Evolutionary conservation across 2,888 invertebrate species (phyloP).

Genomic region (Scelioninae gen. 2): DNA sequence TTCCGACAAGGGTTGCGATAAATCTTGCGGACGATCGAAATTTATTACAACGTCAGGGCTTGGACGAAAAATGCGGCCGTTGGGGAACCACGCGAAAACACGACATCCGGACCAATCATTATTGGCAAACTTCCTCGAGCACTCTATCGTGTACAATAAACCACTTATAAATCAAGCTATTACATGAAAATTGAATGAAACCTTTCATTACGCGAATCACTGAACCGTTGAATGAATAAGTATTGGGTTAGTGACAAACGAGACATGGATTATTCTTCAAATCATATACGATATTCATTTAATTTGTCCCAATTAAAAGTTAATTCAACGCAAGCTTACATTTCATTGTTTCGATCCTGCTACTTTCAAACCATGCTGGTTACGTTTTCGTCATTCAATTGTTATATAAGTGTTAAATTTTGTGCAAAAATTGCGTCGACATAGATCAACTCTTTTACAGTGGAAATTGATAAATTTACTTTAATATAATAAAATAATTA

Average conservation of each 20-base stretch:
- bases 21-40: constrained; percentile 63
- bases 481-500: too few relatives aligned
- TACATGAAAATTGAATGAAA: constrained; percentile 53
- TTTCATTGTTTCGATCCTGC: too few relatives aligned
- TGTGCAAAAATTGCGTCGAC: too few relatives aligned
- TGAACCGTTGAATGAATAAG: constrained; percentile 52
- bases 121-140: constrained; percentile 48
- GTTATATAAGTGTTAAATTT: too few relatives aligned
- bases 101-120: constrained; percentile 54
- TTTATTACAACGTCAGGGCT: constrained; percentile 42
- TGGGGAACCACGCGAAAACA: constrained; percentile 48
- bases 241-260: constrained; percentile 46
- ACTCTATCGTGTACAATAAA: constrained; percentile 41
- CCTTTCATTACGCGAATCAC: constrained; percentile 51
- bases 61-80: constrained; percentile 46
- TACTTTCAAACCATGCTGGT: too few relatives aligned
- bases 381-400: too few relatives aligned
- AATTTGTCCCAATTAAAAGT: too few relatives aligned
- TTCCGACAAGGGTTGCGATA: constrained; percentile 64
- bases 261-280: constrained; percentile 36
- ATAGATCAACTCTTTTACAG: too few relatives aligned
- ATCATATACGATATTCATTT: constrained; percentile 36
- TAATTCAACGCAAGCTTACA: too few relatives aligned
- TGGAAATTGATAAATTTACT: too few relatives aligned
- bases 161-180: constrained; percentile 49